phyloP scores from a whole-genome alignment of 1,140 invertebrate genomes.

The Drosophila melanica region DNA sequence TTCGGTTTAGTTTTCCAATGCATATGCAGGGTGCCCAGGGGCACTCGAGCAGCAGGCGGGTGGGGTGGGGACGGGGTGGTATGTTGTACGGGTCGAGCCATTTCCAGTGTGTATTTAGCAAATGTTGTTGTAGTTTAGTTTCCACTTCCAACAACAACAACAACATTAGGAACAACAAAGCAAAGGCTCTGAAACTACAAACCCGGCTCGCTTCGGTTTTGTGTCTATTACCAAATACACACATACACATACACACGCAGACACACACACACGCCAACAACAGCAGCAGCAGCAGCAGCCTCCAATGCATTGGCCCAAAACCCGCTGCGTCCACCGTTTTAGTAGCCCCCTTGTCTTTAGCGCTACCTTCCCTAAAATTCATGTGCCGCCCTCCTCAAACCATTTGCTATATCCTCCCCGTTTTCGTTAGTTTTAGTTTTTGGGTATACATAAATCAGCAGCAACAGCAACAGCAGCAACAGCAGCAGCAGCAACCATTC shows the following conservation, averaged over 20 bases:
- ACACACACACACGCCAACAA: constrained; percentile 1
- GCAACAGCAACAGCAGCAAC: constrained; percentile 1
- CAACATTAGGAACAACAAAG: constrained; percentile 36
- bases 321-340: not conserved
- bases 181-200: constrained; percentile 34
- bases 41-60: not conserved
- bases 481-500: constrained; percentile 39
- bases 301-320: constrained; percentile 28
- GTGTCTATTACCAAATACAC: constrained; percentile 55
- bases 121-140: constrained; percentile 73
- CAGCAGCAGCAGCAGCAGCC: constrained; percentile 7
- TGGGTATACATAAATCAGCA: constrained; percentile 53
- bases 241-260: constrained; percentile 20
- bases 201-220: constrained; percentile 47
- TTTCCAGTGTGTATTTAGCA: constrained; percentile 81
- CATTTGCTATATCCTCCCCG: not conserved
- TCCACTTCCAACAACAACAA: constrained; percentile 57
- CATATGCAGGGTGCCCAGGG: constrained; percentile 49
- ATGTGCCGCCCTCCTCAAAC: not conserved
- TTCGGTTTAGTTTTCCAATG: constrained; percentile 70
- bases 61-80: not conserved
- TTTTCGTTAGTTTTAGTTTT: constrained; percentile 43
- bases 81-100: constrained; percentile 31
- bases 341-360: constrained; percentile 11
- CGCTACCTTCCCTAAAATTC: constrained; percentile 16